Evolutionary conservation across 2,113 vertebrate genomes (phyloP).

Genomic region (Cyprinodon brontotheroides): DNA sequence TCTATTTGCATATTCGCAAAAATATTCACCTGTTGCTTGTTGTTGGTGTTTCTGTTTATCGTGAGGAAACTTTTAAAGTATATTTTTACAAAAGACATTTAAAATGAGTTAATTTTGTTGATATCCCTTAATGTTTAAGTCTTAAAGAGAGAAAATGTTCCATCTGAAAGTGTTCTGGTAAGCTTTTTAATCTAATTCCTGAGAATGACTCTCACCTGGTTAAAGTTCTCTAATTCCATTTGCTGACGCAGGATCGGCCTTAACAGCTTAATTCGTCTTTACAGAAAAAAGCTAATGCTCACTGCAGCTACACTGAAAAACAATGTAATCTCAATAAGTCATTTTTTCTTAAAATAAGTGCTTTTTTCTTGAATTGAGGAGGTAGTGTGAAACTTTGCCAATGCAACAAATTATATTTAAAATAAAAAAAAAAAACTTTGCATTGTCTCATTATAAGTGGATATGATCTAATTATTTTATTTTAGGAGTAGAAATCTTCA

Average conservation of each 20-base stretch:
- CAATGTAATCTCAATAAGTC: no score
- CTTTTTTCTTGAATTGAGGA: no score
- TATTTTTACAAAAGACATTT: not conserved
- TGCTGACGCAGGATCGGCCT: conserved; percentile 49
- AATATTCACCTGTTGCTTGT: not conserved
- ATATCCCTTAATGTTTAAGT: not conserved
- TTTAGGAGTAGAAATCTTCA: no score
- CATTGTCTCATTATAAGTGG: no score
- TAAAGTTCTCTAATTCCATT: conserved; percentile 65
- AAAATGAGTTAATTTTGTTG: not conserved
- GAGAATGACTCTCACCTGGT: conserved; percentile 41
- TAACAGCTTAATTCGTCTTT: conserved; percentile 44
- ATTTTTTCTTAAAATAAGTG: no score
- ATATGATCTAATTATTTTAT: no score
- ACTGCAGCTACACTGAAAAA: not conserved
- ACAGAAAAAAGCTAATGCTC: conserved; percentile 10
- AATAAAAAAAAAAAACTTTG: no score
- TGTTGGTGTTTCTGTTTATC: not conserved
- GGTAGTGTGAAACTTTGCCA: no score
- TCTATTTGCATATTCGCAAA: not conserved
- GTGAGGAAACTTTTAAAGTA: not conserved
- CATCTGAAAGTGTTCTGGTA: not conserved
- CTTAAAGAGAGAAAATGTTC: conserved; percentile 1
- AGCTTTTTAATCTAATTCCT: not conserved
- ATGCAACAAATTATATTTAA: no score